Conservation (phyloP, 2,113 vertebrate species). For the Thamnaconus septentrionalis region DNA sequence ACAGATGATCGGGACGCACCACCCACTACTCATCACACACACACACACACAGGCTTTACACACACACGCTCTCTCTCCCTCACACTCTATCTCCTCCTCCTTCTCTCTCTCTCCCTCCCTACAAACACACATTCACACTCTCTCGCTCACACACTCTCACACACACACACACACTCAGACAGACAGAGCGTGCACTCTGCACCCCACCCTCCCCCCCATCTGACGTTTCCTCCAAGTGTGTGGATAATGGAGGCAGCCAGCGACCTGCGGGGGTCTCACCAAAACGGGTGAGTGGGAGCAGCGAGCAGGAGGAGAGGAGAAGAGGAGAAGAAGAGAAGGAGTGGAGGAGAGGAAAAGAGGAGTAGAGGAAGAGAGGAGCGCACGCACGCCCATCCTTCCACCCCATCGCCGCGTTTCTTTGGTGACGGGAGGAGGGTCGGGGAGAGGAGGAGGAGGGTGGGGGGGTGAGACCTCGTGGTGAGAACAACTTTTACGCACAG, state of each 20-base stretch:
- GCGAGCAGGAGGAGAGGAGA: neutral
- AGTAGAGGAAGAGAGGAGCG: too few relatives aligned
- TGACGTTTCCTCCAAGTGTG: constrained; percentile 75
- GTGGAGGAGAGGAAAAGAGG: too few relatives aligned
- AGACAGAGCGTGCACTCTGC: too few relatives aligned
- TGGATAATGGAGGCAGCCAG: constrained; percentile 80
- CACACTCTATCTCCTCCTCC: neutral
- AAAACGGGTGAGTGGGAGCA: constrained; percentile 73
- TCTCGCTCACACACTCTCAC: constrained; percentile 5
- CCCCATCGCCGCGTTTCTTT: too few relatives aligned
- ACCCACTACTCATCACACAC: constrained; percentile 50
- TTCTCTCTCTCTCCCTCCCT: constrained; percentile 9
- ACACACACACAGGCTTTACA: neutral
- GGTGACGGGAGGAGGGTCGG: too few relatives aligned
- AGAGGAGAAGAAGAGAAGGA: neutral
- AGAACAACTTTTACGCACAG: constrained; percentile 62
- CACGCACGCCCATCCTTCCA: too few relatives aligned
- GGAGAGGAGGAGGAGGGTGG: neutral
- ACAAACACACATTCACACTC: too few relatives aligned
- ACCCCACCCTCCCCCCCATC: constrained; percentile 54
- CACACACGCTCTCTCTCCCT: constrained; percentile 15
- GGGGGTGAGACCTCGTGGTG: constrained; percentile 17
- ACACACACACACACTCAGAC: too few relatives aligned
- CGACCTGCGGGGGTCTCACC: constrained; percentile 87
- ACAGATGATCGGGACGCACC: constrained; percentile 41